Conservation (phyloP, 2,888 invertebrate genomes). For the Agrotis segetum region DNA sequence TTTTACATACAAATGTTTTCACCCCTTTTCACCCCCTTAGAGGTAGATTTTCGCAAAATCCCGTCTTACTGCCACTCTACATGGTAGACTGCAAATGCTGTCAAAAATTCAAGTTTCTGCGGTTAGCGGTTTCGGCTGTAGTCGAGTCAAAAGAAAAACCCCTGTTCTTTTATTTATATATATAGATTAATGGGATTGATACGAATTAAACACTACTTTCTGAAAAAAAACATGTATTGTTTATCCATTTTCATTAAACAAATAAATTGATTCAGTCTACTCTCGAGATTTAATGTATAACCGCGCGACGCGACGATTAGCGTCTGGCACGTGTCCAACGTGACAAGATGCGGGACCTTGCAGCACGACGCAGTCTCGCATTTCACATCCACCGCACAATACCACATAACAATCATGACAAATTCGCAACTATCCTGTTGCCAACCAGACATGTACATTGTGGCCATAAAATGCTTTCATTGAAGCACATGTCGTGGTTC, state of each 20-base stretch:
- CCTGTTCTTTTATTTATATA: no score
- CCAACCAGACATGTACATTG: constrained; percentile 33
- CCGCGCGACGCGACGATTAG: constrained; percentile 83
- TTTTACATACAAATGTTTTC: no score
- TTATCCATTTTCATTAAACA: constrained; percentile 33
- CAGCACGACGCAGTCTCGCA: constrained; percentile 72
- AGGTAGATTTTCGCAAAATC: no score
- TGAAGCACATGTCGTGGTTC: constrained; percentile 40
- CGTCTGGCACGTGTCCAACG: constrained; percentile 82
- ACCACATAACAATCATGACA: constrained; percentile 49
- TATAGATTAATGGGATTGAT: not conserved
- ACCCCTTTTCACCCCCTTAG: no score
- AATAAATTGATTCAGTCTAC: constrained; percentile 44
- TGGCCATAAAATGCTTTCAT: constrained; percentile 41
- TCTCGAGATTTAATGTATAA: constrained; percentile 80
- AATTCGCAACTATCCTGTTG: constrained; percentile 28
- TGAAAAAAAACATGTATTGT: not conserved
- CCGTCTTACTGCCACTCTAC: no score
- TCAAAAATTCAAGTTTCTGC: no score
- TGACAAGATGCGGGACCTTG: constrained; percentile 69
- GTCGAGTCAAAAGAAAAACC: no score
- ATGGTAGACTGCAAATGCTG: no score
- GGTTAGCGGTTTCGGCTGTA: no score
- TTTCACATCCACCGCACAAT: constrained; percentile 57
- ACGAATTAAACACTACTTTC: not conserved